Percentiles rank a stretch among this genome's conserved stretches.
Evolutionary conservation across 2,113 vertebrate species (phyloP).

Genomic region (Aphelocoma coerulescens): DNA sequence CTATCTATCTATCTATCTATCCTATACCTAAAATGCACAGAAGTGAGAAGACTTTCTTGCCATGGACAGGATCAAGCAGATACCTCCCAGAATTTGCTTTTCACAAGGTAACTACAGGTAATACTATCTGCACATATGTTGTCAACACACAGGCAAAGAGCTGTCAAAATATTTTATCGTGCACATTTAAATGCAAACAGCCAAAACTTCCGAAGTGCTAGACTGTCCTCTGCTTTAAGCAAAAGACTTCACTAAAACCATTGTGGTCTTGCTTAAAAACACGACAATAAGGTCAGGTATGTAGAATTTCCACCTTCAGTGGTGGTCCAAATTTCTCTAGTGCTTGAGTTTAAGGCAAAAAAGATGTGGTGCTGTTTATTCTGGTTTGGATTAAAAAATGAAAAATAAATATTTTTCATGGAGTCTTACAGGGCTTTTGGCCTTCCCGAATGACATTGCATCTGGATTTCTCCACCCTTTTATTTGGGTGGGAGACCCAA

Average conservation of each 20-base stretch:
- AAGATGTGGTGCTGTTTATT: conserved; percentile 23
- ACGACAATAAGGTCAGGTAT: background rate
- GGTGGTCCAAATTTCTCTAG: conserved; percentile 4
- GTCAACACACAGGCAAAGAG: background rate
- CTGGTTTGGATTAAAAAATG: background rate
- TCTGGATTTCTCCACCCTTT: conserved; percentile 38
- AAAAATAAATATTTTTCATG: conserved; percentile 52
- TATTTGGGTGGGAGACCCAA: conserved; percentile 15
- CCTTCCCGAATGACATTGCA: background rate
- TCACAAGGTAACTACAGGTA: background rate
- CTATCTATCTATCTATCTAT: background rate
- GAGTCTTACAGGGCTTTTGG: background rate
- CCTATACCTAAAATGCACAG: background rate
- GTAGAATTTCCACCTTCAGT: conserved; percentile 4
- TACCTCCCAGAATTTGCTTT: background rate
- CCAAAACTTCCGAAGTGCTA: background rate
- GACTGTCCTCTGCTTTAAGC: background rate
- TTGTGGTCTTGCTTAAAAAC: background rate
- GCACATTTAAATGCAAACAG: background rate
- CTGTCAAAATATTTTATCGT: background rate
- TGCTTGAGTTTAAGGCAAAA: background rate
- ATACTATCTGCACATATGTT: background rate
- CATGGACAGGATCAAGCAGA: background rate
- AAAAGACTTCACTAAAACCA: background rate
- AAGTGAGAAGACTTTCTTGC: background rate